A percentile compares a stretch with the other conserved stretches of the same genome.
These are phyloP conservation scores for Turritopsis rubra DNA, from an alignment of 30 jellyfish, hydroid and myxozoan species.

Conservation along the genomic window DNA sequence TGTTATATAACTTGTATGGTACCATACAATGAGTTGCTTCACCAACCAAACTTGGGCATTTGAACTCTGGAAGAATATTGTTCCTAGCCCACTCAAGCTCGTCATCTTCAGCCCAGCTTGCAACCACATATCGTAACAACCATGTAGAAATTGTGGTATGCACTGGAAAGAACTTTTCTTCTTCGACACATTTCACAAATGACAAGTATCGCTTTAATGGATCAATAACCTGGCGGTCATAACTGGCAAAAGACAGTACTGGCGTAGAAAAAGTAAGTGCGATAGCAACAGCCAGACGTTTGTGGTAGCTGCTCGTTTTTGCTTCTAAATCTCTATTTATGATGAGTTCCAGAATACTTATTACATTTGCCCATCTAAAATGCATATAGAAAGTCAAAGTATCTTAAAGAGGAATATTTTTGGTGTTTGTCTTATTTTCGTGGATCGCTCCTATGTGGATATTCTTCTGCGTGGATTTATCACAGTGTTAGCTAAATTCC, in stretches of 20 bases:
- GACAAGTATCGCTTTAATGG: conserved; percentile 20
- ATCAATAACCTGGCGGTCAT: conserved; percentile 4
- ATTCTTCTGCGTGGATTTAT: too few relatives aligned
- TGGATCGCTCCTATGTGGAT: too few relatives aligned
- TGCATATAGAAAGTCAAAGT: background rate
- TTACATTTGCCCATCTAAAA: conserved; percentile 20
- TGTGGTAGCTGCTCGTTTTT: background rate
- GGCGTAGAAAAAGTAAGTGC: conserved; percentile 35
- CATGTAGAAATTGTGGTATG: conserved; percentile 15
- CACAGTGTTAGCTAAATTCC: too few relatives aligned
- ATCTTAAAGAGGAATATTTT: background rate
- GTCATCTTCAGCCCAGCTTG: conserved; percentile 37
- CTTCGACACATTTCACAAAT: conserved; percentile 13
- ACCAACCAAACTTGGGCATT: conserved; percentile 19
- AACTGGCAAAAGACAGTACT: conserved; percentile 29
- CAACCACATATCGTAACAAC: conserved; percentile 36
- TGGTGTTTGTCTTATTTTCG: too few relatives aligned
- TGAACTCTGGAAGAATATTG: conserved; percentile 19
- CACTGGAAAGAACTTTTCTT: conserved; percentile 13
- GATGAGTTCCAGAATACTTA: background rate
- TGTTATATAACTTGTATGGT: conserved; percentile 21
- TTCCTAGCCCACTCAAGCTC: conserved; percentile 42
- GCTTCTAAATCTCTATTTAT: conserved; percentile 15
- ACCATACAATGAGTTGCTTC: conserved; percentile 41
- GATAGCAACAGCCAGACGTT: conserved; percentile 35